Evolutionary conservation across 30 jellyfish, hydroid and myxozoan species (phyloP), one percentile per base, ranked within the genome.

Genomic region (Turritopsis rubra): DNA sequence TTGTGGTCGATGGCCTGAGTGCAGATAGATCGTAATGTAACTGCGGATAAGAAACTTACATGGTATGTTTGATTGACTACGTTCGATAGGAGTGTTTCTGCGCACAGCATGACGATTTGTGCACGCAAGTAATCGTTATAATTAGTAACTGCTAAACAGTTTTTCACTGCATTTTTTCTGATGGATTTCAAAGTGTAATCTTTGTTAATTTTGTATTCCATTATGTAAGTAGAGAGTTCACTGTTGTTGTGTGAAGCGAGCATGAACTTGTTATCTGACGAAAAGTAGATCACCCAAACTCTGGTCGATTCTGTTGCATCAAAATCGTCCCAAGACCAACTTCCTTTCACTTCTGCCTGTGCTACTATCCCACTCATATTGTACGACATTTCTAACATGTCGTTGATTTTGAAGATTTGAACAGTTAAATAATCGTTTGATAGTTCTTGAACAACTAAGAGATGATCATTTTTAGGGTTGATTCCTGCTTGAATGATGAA

Each of bases 311-410:
- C 99, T 65, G 97, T 95, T 28, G 97, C 96, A 72, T 89, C 97
- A 73, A 89, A 95, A 29, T 90, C 96, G 72, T 87, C 96, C 97
- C 97, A 89, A 0, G 97, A 84, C 99, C 99, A 95, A 75, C 97
- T 88, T 18, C 99, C 99, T 83, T 89, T 86, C 52, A 95, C 91
- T 72, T 95, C 99, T 18, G 96, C 97, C 65, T 89, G 97, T 0
- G 99, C 97, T 23, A 89, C 83, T 8, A 95, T 90, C 7, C 96
- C 97, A 78, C 96, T 89, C 97, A 88, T 95, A 65, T 90, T 90
- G 82, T 89, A 95, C 76, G 99, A 89, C 77, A 89, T 71, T 24
- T 77, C 95, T 21, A 97, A 87, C 97, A 95, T 95, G 75, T 91
- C 95, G n/a, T 95, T 79, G 1, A 95, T 89, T 75, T 87, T 85